Conservation (phyloP, 1,140 invertebrate species). For the Drosophila lacteicornis region DNA sequence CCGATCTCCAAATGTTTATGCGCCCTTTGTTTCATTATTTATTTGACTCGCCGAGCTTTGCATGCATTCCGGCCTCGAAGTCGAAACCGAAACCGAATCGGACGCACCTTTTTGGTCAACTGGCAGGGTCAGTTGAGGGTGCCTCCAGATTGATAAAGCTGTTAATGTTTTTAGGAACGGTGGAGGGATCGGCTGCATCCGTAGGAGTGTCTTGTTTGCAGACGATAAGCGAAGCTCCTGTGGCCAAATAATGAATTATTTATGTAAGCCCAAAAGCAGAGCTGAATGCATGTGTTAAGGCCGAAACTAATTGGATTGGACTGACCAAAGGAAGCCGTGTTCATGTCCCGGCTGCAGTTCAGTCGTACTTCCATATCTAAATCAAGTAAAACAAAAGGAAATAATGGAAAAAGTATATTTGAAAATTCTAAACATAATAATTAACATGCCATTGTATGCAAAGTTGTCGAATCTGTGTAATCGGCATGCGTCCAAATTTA, state of each 20-base stretch:
- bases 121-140: slow-evolving; percentile 22
- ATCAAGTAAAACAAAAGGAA: neutral
- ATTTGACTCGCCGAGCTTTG: slow-evolving; percentile 31
- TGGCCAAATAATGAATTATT: slow-evolving; percentile 50
- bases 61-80: slow-evolving; percentile 23
- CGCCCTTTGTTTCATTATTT: slow-evolving; percentile 72
- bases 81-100: slow-evolving; percentile 7
- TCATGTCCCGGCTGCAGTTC: neutral
- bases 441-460: neutral
- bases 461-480: neutral
- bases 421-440: neutral
- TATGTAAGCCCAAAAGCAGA: slow-evolving; percentile 23
- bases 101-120: slow-evolving; percentile 39
- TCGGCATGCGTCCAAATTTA: no score
- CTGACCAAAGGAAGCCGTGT: neutral
- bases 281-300: slow-evolving; percentile 36
- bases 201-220: slow-evolving; percentile 61
- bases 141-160: slow-evolving; percentile 64
- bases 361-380: neutral
- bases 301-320: slow-evolving; percentile 30
- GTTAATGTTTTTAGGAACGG: slow-evolving; percentile 50
- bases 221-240: slow-evolving; percentile 29
- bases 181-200: slow-evolving; percentile 4
- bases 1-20: slow-evolving; percentile 73
- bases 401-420: neutral